These are phyloP conservation scores for Aspidiotus rigidus DNA, from an alignment of 2,888 invertebrate species.

Conservation along the genomic window DNA sequence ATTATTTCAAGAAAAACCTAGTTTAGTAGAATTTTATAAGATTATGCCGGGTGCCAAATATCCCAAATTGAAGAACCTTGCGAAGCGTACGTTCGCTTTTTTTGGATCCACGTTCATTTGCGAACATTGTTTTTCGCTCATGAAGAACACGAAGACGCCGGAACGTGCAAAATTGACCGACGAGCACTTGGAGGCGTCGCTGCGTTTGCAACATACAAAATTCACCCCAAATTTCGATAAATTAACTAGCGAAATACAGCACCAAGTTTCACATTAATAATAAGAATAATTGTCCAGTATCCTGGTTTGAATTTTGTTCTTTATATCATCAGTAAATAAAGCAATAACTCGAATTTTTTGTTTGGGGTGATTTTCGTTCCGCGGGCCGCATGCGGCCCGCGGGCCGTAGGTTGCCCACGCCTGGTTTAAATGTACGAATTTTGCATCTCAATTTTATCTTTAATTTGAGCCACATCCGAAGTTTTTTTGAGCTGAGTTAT, in stretches of 20 bases:
- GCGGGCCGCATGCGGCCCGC: too few species aligned
- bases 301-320: too few species aligned
- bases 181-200: neutral
- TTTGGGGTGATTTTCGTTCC: too few species aligned
- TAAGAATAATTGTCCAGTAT: too few species aligned
- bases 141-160: neutral
- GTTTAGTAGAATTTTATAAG: neutral
- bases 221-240: conserved; percentile 9
- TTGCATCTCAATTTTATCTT: too few species aligned
- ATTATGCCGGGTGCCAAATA: neutral
- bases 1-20: neutral
- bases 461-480: too few species aligned
- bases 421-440: too few species aligned
- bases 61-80: neutral
- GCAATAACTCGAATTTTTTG: too few species aligned
- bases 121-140: neutral
- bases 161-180: neutral
- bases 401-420: too few species aligned
- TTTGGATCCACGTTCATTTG: neutral
- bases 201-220: neutral
- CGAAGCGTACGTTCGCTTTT: neutral
- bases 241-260: conserved; percentile 3
- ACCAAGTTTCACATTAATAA: neutral
- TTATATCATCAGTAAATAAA: too few species aligned
- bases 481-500: too few species aligned